Evolutionary conservation across 2,113 vertebrate species (phyloP).

Genomic region (Crotalus viridis): DNA sequence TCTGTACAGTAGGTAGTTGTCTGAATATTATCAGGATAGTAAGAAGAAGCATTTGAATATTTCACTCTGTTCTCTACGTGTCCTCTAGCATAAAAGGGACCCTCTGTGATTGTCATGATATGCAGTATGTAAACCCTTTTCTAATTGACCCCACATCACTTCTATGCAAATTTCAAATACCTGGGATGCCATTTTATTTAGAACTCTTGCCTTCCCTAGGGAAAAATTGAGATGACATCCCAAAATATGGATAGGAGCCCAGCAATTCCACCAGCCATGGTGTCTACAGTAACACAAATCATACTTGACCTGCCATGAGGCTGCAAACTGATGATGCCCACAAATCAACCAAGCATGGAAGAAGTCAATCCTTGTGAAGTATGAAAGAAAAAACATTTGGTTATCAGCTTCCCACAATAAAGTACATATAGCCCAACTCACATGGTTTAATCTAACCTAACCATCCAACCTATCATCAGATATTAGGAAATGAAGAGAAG

Average conservation of each 20-base stretch:
- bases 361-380: not conserved
- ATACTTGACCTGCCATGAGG: not conserved
- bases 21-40: not conserved
- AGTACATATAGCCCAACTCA: not conserved
- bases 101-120: not conserved
- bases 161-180: not conserved
- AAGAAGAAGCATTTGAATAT: not conserved
- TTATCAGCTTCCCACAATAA: not conserved
- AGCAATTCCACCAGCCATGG: not conserved
- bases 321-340: not conserved
- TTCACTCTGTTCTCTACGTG: not conserved
- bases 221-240: not conserved
- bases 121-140: not conserved
- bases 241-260: not conserved
- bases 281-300: not conserved
- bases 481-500: not conserved
- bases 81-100: not conserved
- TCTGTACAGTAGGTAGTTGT: not conserved
- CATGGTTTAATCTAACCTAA: not conserved
- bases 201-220: not conserved
- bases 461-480: not conserved
- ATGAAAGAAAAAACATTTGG: not conserved
- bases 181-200: not conserved
- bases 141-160: not conserved
- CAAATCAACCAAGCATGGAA: not conserved